These are phyloP conservation scores for Cardiocondyla obscurior DNA, from an alignment of 1,140 invertebrate species.

Conservation along the genomic window DNA sequence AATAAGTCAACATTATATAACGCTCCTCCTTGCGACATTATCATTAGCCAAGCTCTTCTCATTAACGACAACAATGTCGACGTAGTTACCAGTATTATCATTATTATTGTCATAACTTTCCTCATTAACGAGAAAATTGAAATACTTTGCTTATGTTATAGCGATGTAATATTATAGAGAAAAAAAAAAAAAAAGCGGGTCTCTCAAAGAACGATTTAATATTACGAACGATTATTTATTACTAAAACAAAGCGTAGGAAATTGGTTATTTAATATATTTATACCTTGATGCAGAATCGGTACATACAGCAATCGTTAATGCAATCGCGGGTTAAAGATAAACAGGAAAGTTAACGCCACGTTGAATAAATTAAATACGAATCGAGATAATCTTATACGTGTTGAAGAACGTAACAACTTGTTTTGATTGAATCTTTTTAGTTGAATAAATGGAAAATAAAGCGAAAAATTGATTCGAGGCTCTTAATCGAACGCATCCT, in stretches of 20 bases:
- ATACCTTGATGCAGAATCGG: not conserved
- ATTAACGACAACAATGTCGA: constrained; percentile 57
- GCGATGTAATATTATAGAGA: constrained; percentile 28
- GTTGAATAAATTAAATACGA: not conserved
- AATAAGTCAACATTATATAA: constrained; percentile 58
- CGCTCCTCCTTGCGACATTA: constrained; percentile 52
- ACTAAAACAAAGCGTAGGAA: not conserved
- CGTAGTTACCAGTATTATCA: constrained; percentile 51
- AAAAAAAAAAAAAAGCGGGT: constrained; percentile 13
- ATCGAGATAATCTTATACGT: not conserved
- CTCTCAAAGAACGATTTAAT: constrained; percentile 6
- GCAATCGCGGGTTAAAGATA: too few relatives aligned
- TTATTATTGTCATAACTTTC: constrained; percentile 56
- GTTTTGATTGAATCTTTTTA: not conserved
- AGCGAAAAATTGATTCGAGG: not conserved
- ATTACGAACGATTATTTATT: not conserved
- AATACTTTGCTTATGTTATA: constrained; percentile 34
- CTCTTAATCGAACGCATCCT: not conserved
- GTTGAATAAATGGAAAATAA: not conserved
- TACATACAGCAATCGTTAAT: too few relatives aligned
- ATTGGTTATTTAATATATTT: not conserved
- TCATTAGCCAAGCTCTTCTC: constrained; percentile 57
- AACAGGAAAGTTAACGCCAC: not conserved
- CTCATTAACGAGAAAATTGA: constrained; percentile 55
- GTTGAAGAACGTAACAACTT: not conserved